Conservation (phyloP, 1,140 invertebrate genomes). For the Vanessa atalanta region DNA sequence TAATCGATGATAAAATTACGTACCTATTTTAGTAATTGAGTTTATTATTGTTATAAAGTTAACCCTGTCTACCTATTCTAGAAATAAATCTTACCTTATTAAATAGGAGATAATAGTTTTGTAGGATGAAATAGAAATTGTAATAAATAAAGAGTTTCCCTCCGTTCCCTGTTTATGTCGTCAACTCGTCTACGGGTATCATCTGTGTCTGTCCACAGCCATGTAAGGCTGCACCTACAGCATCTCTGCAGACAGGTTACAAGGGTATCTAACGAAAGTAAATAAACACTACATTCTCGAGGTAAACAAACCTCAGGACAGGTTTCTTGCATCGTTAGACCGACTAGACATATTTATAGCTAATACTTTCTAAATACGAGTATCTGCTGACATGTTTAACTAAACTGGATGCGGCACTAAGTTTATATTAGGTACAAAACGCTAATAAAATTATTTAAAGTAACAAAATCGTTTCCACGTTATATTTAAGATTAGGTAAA, state of each 20-base stretch:
- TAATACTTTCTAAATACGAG: conserved; percentile 51
- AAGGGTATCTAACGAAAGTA: conserved; percentile 63
- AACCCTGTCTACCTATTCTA: no score
- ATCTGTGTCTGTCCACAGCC: conserved; percentile 15
- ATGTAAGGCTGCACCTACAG: conserved; percentile 7
- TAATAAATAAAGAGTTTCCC: neutral
- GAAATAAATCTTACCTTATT: neutral
- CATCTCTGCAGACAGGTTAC: conserved; percentile 33
- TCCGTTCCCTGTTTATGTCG: conserved; percentile 7
- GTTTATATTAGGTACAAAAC: neutral
- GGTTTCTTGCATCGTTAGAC: conserved; percentile 50
- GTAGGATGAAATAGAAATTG: conserved; percentile 15
- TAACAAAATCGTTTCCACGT: no score
- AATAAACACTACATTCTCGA: conserved; percentile 68
- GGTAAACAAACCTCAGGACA: conserved; percentile 67
- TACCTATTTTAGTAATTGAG: no score
- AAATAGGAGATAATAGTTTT: neutral
- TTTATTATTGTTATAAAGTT: no score
- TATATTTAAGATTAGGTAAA: no score
- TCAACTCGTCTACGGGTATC: conserved; percentile 18
- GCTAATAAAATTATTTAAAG: neutral
- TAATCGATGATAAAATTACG: no score
- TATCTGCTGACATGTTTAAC: conserved; percentile 10
- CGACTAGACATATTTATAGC: conserved; percentile 35
- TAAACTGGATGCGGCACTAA: neutral